Percentiles rank a stretch among this genome's conserved stretches.
Evolutionary conservation across 2,113 vertebrate genomes (phyloP).

Genomic region (Microcebus ravelobensis): DNA sequence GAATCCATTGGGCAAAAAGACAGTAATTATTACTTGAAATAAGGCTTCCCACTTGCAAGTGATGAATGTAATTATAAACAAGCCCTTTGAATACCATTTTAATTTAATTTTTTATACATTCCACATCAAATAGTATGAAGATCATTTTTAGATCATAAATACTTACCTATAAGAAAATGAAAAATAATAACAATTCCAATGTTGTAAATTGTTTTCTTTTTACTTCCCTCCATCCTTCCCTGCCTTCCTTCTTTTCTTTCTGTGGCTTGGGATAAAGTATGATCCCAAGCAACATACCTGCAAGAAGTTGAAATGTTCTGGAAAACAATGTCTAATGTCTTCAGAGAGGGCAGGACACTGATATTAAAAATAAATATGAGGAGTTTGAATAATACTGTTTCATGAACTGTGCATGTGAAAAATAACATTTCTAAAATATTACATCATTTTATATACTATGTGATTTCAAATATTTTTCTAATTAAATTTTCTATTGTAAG

Average conservation of each 20-base stretch:
- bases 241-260: background rate
- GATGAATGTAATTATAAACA: background rate
- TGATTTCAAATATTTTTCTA: slow-evolving; percentile 12
- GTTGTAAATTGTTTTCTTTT: background rate
- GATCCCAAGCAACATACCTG: background rate
- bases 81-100: background rate
- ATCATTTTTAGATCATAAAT: slow-evolving; percentile 3
- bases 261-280: background rate
- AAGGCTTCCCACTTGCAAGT: background rate
- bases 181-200: background rate
- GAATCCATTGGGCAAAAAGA: background rate
- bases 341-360: background rate
- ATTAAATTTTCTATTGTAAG: background rate
- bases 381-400: background rate
- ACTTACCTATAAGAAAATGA: background rate
- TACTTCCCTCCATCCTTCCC: too few relatives aligned
- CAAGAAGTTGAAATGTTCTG: background rate
- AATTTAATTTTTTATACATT: background rate
- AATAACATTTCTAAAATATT: background rate
- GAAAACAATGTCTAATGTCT: background rate
- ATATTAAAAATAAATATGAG: background rate
- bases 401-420: background rate
- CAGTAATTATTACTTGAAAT: background rate
- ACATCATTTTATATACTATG: background rate
- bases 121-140: background rate